Conservation (phyloP, 2,888 invertebrate genomes). For the Epinotia demarniana region DNA sequence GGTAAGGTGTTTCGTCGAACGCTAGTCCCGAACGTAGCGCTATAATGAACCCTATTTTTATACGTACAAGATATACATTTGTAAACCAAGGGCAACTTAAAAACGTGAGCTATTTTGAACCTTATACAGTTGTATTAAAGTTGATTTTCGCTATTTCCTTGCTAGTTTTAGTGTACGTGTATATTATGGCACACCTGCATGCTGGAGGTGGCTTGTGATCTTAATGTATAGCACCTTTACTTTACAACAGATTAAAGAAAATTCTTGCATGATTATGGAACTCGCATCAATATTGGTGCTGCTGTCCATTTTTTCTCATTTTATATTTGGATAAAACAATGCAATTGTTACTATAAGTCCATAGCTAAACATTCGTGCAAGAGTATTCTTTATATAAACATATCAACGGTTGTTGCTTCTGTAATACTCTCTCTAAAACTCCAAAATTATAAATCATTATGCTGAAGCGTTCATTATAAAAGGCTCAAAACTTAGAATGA, state of each 20-base stretch:
- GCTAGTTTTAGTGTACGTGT: slow-evolving; percentile 44
- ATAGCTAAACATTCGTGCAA: not conserved
- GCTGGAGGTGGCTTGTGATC: slow-evolving; percentile 55
- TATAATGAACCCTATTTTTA: not conserved
- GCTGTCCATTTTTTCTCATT: not conserved
- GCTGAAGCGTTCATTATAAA: not conserved
- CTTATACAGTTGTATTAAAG: not conserved
- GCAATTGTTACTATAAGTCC: not conserved
- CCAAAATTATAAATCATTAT: not conserved
- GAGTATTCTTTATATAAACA: slow-evolving; percentile 5
- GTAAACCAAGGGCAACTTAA: not conserved
- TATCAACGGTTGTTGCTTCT: slow-evolving; percentile 16
- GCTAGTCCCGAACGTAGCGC: slow-evolving; percentile 19
- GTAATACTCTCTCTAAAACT: not conserved
- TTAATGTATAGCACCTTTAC: slow-evolving; percentile 54
- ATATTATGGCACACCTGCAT: slow-evolving; percentile 54
- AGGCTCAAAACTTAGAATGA: not conserved
- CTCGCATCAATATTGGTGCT: not conserved
- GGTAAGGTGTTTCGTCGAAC: slow-evolving; percentile 61
- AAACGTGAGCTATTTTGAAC: not conserved
- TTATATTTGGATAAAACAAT: not conserved
- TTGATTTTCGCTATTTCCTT: slow-evolving; percentile 4
- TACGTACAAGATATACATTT: not conserved
- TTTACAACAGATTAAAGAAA: not conserved
- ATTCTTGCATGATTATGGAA: slow-evolving; percentile 5